phyloP scores from a whole-genome alignment of 1,140 invertebrate species.

The Neodiprion fabricii region DNA sequence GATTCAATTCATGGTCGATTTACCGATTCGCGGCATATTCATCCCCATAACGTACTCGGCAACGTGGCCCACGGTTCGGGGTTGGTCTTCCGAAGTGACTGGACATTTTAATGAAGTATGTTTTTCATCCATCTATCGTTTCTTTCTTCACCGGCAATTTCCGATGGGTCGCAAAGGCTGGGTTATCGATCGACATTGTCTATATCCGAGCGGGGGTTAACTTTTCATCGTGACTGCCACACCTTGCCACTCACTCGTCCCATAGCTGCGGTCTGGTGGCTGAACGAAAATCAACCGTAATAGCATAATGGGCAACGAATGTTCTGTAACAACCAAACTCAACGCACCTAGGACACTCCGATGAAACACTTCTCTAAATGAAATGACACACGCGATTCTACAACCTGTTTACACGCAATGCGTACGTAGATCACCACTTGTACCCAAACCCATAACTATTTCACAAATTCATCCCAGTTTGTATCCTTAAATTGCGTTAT shows the following conservation, averaged over 20 bases:
- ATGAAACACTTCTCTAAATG: constrained; percentile 44
- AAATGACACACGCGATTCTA: constrained; percentile 51
- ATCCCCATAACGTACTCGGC: no score
- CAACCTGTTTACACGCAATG: constrained; percentile 31
- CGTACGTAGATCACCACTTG: no score
- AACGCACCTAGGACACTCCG: constrained; percentile 35
- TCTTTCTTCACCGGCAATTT: constrained; percentile 52
- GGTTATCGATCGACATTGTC: constrained; percentile 52
- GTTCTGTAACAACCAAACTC: constrained; percentile 31
- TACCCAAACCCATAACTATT: no score
- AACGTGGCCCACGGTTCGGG: no score
- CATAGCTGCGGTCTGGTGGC: constrained; percentile 39
- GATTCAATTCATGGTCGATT: no score
- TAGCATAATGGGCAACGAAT: constrained; percentile 48
- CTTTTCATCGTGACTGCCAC: constrained; percentile 55
- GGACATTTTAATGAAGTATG: constrained; percentile 39
- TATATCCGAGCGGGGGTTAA: constrained; percentile 33
- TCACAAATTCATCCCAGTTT: no score
- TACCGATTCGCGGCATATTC: no score
- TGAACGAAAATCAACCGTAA: constrained; percentile 56
- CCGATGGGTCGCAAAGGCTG: constrained; percentile 50
- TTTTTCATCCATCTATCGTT: constrained; percentile 33
- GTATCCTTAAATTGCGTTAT: no score
- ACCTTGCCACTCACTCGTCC: constrained; percentile 41
- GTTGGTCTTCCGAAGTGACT: constrained; percentile 35